phyloP scores from a whole-genome alignment of 2,888 invertebrate genomes.

The Hirtodrosophila confusa region DNA sequence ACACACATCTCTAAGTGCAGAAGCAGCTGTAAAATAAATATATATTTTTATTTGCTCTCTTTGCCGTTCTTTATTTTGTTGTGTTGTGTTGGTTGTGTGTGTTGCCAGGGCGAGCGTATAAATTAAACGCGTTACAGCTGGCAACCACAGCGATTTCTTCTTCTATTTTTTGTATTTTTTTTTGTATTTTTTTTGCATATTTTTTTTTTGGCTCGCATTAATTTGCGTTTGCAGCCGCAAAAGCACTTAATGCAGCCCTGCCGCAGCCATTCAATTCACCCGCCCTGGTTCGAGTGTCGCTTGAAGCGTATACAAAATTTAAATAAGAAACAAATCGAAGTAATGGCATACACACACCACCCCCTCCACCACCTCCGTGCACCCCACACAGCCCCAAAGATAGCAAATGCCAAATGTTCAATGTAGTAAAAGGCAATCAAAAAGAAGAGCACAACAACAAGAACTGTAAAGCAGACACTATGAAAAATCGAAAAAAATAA shows the following conservation, averaged over 20 bases:
- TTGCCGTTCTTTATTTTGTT: constrained; percentile 59
- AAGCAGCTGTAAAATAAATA: constrained; percentile 79
- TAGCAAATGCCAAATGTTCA: constrained; percentile 73
- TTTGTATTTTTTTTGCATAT: constrained; percentile 14
- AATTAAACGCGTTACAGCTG: constrained; percentile 80
- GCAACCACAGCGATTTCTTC: constrained; percentile 71
- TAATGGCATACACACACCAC: constrained; percentile 50
- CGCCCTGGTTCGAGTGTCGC: constrained; percentile 42
- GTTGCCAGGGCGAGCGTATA: constrained; percentile 64
- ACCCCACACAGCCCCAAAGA: constrained; percentile 30
- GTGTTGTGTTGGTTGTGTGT: constrained; percentile 32
- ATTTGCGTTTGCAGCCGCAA: constrained; percentile 73
- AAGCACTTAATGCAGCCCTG: constrained; percentile 73
- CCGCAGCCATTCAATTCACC: constrained; percentile 9
- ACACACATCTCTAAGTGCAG: constrained; percentile 66
- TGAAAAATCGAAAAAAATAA: background rate
- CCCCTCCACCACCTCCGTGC: background rate
- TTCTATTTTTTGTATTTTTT: constrained; percentile 9
- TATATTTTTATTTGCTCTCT: constrained; percentile 74
- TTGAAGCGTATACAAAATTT: constrained; percentile 71
- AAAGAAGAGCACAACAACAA: background rate
- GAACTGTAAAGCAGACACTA: constrained; percentile 13
- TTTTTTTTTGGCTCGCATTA: constrained; percentile 52
- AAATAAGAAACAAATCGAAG: constrained; percentile 80
- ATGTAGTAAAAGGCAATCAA: constrained; percentile 64